These are phyloP conservation scores for Epirrita christyi DNA, from an alignment of 2,888 invertebrate genomes.

Conservation along the genomic window DNA sequence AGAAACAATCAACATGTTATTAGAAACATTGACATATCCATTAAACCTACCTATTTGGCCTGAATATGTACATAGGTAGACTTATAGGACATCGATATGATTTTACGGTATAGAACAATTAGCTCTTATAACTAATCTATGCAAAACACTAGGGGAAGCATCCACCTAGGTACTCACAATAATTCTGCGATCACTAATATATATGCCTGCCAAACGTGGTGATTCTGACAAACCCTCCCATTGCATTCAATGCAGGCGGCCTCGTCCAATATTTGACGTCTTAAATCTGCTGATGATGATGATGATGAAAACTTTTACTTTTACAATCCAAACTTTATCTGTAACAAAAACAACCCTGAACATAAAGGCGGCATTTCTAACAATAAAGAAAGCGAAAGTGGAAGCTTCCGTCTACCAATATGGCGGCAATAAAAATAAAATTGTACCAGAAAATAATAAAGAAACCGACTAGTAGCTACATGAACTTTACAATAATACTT, in stretches of 20 bases:
- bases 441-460: slow-evolving; percentile 46
- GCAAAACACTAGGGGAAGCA: neutral
- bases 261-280: too few relatives aligned
- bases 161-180: neutral
- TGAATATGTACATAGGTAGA: neutral
- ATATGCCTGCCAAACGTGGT: too few relatives aligned
- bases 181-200: too few relatives aligned
- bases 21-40: slow-evolving; percentile 14
- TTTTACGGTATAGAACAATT: slow-evolving; percentile 2
- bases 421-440: slow-evolving; percentile 58
- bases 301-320: slow-evolving; percentile 19
- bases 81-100: neutral
- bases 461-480: slow-evolving; percentile 57
- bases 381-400: slow-evolving; percentile 49
- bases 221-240: too few relatives aligned
- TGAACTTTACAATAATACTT: slow-evolving; percentile 65
- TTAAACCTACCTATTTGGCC: slow-evolving; percentile 10
- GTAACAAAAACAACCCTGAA: slow-evolving; percentile 37
- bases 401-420: slow-evolving; percentile 47
- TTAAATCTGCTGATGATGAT: too few relatives aligned
- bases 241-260: too few relatives aligned
- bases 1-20: slow-evolving; percentile 24
- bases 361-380: slow-evolving; percentile 35
- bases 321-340: slow-evolving; percentile 37
- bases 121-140: neutral